Conservation (phyloP, 2,113 vertebrate species). For the Microcebus lehilahytsara region DNA sequence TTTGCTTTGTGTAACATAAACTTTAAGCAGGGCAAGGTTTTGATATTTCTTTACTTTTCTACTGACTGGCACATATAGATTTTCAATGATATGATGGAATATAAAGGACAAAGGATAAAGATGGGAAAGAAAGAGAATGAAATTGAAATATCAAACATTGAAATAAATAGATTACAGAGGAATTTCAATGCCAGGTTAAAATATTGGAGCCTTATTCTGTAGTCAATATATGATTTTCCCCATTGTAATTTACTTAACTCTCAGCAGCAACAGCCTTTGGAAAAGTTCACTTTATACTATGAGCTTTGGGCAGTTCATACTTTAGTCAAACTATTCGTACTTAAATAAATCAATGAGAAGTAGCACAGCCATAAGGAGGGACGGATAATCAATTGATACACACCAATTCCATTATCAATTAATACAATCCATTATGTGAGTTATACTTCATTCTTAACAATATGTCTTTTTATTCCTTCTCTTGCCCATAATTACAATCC, state of each 20-base stretch:
- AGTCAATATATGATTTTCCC: background rate
- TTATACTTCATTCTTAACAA: background rate
- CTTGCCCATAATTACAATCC: background rate
- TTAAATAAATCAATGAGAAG: background rate
- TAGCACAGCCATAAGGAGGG: background rate
- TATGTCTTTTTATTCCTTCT: background rate
- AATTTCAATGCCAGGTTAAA: background rate
- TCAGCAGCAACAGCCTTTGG: background rate
- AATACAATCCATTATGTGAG: background rate
- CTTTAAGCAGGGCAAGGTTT: background rate
- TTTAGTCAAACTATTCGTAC: background rate
- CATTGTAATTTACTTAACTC: background rate
- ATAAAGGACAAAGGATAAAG: background rate
- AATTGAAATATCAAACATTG: background rate
- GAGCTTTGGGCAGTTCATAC: background rate
- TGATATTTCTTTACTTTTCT: background rate
- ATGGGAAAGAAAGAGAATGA: background rate
- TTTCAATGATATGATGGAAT: background rate
- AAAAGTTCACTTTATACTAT: background rate
- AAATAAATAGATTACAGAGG: background rate
- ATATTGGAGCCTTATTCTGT: background rate
- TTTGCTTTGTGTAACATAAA: background rate
- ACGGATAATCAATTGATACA: background rate
- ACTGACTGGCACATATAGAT: background rate
- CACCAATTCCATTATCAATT: background rate